These are phyloP conservation scores for Adela reaumurella DNA, from an alignment of 2,888 invertebrate genomes.

Conservation along the genomic window DNA sequence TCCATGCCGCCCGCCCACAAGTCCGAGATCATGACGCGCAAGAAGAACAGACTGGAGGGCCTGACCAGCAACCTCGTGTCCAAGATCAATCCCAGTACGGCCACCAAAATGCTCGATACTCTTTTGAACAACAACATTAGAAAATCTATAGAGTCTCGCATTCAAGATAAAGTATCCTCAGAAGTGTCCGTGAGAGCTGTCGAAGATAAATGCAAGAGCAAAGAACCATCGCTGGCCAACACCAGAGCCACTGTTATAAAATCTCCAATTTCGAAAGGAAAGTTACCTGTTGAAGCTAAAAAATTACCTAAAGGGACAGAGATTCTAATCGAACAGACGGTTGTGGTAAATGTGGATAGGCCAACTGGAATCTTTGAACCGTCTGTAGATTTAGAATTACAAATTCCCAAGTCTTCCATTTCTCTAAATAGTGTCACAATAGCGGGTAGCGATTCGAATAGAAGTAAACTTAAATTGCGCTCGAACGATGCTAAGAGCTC, in stretches of 20 bases:
- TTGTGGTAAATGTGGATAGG: constrained; percentile 43
- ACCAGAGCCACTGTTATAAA: constrained; percentile 57
- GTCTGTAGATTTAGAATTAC: constrained; percentile 63
- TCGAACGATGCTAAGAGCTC: constrained; percentile 7
- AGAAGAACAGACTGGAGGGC: constrained; percentile 62
- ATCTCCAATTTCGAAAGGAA: constrained; percentile 52
- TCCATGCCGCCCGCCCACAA: constrained; percentile 47
- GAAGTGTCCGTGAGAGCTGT: constrained; percentile 21
- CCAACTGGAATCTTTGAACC: constrained; percentile 71
- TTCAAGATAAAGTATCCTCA: constrained; percentile 32
- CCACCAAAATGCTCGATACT: constrained; percentile 50
- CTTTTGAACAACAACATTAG: constrained; percentile 47
- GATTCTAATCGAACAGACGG: constrained; percentile 20
- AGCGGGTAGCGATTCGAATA: constrained; percentile 38
- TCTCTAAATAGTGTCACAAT: constrained; percentile 32
- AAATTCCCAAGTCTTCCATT: constrained; percentile 59
- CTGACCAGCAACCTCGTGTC: constrained; percentile 58
- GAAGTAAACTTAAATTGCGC: constrained; percentile 22
- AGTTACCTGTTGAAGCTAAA: constrained; percentile 40
- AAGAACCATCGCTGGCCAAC: constrained; percentile 30
- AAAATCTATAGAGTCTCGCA: constrained; percentile 48
- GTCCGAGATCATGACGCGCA: constrained; percentile 58
- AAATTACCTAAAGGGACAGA: constrained; percentile 31
- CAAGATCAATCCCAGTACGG: constrained; percentile 55
- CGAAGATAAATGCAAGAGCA: constrained; percentile 34